phyloP scores from a whole-genome alignment of 2,888 invertebrate species.

The Theretra japonica region DNA sequence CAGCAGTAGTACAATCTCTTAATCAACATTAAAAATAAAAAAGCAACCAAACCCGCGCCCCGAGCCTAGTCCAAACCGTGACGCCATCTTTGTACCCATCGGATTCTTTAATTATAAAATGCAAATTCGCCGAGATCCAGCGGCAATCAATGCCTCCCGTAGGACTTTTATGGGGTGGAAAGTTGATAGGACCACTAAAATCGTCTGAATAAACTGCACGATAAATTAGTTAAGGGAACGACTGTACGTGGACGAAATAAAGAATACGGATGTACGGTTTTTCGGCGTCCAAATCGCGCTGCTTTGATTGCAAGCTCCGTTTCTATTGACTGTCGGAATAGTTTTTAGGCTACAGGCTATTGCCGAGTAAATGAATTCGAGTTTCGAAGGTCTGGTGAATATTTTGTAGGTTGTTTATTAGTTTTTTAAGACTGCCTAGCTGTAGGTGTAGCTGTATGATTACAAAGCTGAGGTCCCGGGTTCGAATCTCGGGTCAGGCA shows the following conservation, averaged over 20 bases:
- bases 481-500: too few relatives aligned
- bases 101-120: constrained; percentile 84
- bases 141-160: constrained; percentile 71
- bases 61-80: background rate
- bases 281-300: background rate
- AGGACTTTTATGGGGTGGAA: constrained; percentile 78
- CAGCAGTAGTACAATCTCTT: too few relatives aligned
- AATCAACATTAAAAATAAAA: too few relatives aligned
- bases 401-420: background rate
- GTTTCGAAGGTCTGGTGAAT: background rate
- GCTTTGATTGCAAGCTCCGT: constrained; percentile 4
- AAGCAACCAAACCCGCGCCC: background rate
- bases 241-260: constrained; percentile 27
- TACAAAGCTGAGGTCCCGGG: too few relatives aligned
- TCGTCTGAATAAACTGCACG: constrained; percentile 51
- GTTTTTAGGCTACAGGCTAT: background rate
- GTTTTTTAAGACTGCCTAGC: too few relatives aligned
- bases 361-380: background rate
- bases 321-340: background rate
- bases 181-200: constrained; percentile 70
- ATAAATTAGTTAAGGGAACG: constrained; percentile 43
- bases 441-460: too few relatives aligned
- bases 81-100: constrained; percentile 39
- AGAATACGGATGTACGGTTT: constrained; percentile 17
- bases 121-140: constrained; percentile 68